Base-by-base conservation (phyloP, 2,113 vertebrate species). In the Phyllopteryx taeniolatus region DNA sequence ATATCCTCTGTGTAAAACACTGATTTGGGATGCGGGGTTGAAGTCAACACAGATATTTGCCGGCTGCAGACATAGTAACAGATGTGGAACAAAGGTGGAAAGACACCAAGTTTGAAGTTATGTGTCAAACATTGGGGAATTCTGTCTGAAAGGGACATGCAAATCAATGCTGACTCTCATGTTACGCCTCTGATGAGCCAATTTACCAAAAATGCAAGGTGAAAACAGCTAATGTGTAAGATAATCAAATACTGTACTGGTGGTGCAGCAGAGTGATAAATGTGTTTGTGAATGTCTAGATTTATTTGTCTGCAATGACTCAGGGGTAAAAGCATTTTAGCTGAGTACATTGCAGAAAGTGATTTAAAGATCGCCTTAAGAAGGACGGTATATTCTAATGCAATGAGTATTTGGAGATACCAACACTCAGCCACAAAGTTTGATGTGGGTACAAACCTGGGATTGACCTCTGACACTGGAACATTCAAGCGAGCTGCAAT, bases 401-500 rank as follows among this genome's bases (percentile, higher is more conserved):
- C 33, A 12, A 31, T 54, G 15, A 53, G 13, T 33, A 51, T 67
- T 51, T 67, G 1, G 14, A 33, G n/a, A 46, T 27, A 6, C n/a
- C 39, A 57, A 31, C 10, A 46, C n/a, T 44, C 63, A 20, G 5
- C 20, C 8, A 70, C 12, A 44, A 61, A 22, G 8, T 43, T 27
- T 5, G 11, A 0, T 42, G 4, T 17, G 31, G 20, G 1, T 0
- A 72, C 82, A 57, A 22, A 96, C 96, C 96, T 90, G 71, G 96
- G 95, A 83, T 97, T 95, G 74, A 97, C 96, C 56, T 97, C 95
- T 67, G 90, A 92, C 62, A 96, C 85, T 0, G 96, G 96, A 47
- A 97, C 92, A 73, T 98, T 98, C 72, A 98, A 90, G 2, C 96
- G 92, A 2, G 91, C 94, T 0, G 96, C 96, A 0, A 98, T 98